These are phyloP conservation scores for Agonopterix arenella DNA, from an alignment of 2,888 invertebrate genomes.

Conservation along the genomic window DNA sequence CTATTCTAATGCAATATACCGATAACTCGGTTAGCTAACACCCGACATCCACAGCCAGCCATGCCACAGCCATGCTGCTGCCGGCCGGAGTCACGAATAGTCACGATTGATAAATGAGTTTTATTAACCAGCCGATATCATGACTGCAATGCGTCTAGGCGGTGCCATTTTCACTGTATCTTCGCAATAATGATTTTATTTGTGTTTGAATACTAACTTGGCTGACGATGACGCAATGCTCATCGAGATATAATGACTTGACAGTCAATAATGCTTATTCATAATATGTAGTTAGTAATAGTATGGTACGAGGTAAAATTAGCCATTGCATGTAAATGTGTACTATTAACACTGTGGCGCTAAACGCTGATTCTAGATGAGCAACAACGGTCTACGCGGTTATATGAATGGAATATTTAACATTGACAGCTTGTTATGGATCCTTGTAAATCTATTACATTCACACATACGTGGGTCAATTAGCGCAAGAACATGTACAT, in stretches of 20 bases:
- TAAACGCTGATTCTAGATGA: constrained; percentile 24
- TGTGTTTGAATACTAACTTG: too few relatives aligned
- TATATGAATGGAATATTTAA: constrained; percentile 48
- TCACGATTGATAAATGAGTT: constrained; percentile 57
- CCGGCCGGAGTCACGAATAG: constrained; percentile 24
- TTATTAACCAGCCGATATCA: constrained; percentile 33
- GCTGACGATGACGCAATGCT: too few relatives aligned
- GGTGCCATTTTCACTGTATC: constrained; percentile 1
- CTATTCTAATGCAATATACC: constrained; percentile 37
- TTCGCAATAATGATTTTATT: too few relatives aligned
- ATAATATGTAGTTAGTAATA: too few relatives aligned
- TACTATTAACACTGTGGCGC: constrained; percentile 23
- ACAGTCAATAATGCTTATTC: too few relatives aligned
- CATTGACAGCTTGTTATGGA: constrained; percentile 24
- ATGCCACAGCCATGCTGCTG: background rate
- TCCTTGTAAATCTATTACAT: too few relatives aligned
- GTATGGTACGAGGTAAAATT: background rate
- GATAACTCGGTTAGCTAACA: constrained; percentile 41
- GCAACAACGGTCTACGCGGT: constrained; percentile 16
- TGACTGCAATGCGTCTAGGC: constrained; percentile 31
- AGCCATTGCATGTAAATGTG: constrained; percentile 17
- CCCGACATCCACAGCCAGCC: constrained; percentile 3
- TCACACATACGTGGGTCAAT: too few relatives aligned
- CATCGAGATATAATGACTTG: too few relatives aligned
- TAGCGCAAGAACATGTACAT: too few relatives aligned